Evolutionary conservation across 2,113 vertebrate genomes (phyloP).

Genomic region (Ciconia boyciana): DNA sequence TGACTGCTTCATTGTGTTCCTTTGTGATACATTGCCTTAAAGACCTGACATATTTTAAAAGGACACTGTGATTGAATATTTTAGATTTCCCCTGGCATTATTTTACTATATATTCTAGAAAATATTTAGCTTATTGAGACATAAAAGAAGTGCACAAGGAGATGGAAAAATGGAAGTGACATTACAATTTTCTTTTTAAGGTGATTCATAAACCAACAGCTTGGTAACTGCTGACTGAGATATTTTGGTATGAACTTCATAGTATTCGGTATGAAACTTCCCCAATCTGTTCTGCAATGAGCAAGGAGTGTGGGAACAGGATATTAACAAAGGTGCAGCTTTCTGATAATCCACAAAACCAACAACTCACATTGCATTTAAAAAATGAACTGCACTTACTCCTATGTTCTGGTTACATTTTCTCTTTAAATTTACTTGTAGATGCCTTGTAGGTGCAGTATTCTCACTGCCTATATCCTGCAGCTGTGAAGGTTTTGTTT

Average conservation of each 20-base stretch:
- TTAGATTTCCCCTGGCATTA: neutral
- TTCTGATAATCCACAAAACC: neutral
- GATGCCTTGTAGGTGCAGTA: neutral
- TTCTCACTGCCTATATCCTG: neutral
- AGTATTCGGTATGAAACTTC: neutral
- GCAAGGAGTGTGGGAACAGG: neutral
- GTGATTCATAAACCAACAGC: neutral
- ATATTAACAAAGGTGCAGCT: neutral
- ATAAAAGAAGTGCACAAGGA: neutral
- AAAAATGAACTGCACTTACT: neutral
- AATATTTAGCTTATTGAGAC: neutral
- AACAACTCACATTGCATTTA: neutral
- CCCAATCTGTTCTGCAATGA: neutral
- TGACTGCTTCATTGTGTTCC: neutral
- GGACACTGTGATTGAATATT: neutral
- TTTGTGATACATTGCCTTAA: neutral
- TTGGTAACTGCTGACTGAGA: neutral
- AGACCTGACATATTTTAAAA: neutral
- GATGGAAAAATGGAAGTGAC: neutral
- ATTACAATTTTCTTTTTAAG: neutral
- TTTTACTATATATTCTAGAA: neutral
- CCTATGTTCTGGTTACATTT: neutral
- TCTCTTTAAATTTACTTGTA: neutral
- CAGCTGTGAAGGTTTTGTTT: neutral
- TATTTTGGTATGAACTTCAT: neutral